Base-by-base conservation (phyloP, 2,113 vertebrate species). In the Numenius arquata region DNA sequence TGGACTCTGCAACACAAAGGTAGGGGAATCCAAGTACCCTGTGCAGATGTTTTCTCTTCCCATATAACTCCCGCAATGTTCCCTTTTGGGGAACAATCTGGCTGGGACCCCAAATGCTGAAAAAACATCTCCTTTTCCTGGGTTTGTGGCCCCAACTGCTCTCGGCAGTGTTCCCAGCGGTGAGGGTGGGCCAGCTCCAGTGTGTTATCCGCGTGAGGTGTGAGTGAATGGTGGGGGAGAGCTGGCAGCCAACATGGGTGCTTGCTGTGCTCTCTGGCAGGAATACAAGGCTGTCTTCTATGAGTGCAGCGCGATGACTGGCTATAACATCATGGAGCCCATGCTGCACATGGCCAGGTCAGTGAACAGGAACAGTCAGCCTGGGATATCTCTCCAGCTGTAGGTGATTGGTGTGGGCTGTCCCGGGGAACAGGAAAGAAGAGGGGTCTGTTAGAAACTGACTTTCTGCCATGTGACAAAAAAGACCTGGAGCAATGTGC, bases 331-430 rank as follows among this genome's bases (percentile, higher is more conserved):
- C 77, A 93, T 95, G 62, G 98, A 98, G 75, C 96, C 98, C 76
- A 98, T 99, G 98, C 95, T 96, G 75, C 97, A 98, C 65, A 98
- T 99, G 96, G 98, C 98, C 78, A 97, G 98, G 98, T 99, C 96
- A 87, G 97, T 95, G 58, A 52, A 43, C 22, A 41, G 10, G 67
- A 65, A 6, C 19, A 12, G 25, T 15, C 45, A 21, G 16, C 9
- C 17, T 23, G 32, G 40, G 56, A 8, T 22, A 12, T 22, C 40
- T 83, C 30, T 14, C 38, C 13, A n/a, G 12, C 50, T 82, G 53
- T 15, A 41, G 32, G 34, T 32, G 22, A 58, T 6, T 36, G 56
- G 12, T 52, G 48, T 48, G 55, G 58, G 50, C 15, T 85, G 11
- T 62, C 25, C 59, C 55, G 52, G 52, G 62, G 34, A 52, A 45